Base-by-base conservation (phyloP, 1,140 invertebrate species). In the Drosophila ironensis region DNA sequence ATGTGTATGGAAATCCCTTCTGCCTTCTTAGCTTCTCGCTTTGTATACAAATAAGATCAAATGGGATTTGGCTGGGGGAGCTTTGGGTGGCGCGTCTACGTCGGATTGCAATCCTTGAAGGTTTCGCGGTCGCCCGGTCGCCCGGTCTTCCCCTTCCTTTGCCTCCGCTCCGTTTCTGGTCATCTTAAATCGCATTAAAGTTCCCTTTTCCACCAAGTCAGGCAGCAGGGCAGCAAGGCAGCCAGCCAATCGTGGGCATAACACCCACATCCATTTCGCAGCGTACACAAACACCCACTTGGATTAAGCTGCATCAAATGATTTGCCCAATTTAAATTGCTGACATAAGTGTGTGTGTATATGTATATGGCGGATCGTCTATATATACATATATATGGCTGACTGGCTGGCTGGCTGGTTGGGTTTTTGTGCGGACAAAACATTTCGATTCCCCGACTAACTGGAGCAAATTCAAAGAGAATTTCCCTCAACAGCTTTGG, bases 381-480 rank as follows among this genome's bases (percentile, higher is more conserved):
- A 9, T 24, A 33, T 19, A 20, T 47, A 56, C 11, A 16, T 33
- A 17, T 30, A 22, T 14, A 22, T 30, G 2, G n/a, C n/a, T n/a
- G n/a, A n/a, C 16, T 35, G 3, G 11, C 30, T 33, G 11, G 38
- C 16, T 30, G 19, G 50, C 7, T n/a, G n/a, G n/a, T 4, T 17
- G 38, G 25, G 6, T 19, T 14, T 20, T 30, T 42, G 2, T 14
- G n/a, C 30, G 40, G 40, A 25, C 28, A 54, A 7, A 54, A 27
- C 24, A 70, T 70, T 63, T 56, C 46, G 67, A 70, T 70, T 70
- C 44, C 53, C 24, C 5, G 30, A 22, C 64, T 70, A 70, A 70
- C 66, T 68, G 66, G 53, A 70, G 52, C 66, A 72, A 66, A 78
- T 73, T 72, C 69, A 68, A 72, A 71, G 41, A 71, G 77, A 72